Evolutionary conservation across 2,888 invertebrate species (phyloP), one percentile per base, ranked within the genome.

Genomic region (Dinocampus coccinellae): DNA sequence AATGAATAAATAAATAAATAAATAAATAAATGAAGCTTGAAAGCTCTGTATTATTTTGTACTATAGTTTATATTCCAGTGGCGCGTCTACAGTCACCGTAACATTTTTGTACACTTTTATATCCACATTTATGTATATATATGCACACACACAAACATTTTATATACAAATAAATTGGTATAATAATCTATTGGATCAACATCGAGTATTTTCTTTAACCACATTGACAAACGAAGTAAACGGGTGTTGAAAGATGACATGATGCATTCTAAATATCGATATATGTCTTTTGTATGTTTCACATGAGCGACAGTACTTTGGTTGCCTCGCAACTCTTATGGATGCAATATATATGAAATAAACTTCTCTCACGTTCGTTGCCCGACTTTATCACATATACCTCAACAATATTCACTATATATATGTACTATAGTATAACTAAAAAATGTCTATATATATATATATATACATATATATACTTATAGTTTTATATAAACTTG

Each of bases 211-310:
- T 1, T 47, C 16, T 16, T 16, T n/a, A 16, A 47, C 16, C 47
- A 47, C 47, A 47, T 47, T 16, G 16, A 47, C 47, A n/a, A 4
- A 47, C 47, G n/a, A 42, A 63, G 42, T 47, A 42, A 26, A 16
- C 13, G 6, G 26, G 16, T n/a, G 24, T 42, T 64, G 24, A 42
- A 26, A 52, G 63, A 64, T 52, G 33, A 64, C 33, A 42, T 29
- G 33, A 26, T 52, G 33, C 63, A 52, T 33, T 64, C 63, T 11
- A 16, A 64, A 64, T 52, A 42, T 64, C 63, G 52, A 64, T 52
- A 64, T 47, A 20, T 39, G 61, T 47, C 63, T 64, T 29, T 64
- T 64, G 63, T 64, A n/a, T 47, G 16, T 47, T 16, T 20, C 16
- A n/a, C 16, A n/a, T n/a, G 16, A 13, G 42, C 16, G 47, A 7